Base-by-base conservation (phyloP, 2,113 vertebrate species). In the Paradoxurus hermaphroditus region DNA sequence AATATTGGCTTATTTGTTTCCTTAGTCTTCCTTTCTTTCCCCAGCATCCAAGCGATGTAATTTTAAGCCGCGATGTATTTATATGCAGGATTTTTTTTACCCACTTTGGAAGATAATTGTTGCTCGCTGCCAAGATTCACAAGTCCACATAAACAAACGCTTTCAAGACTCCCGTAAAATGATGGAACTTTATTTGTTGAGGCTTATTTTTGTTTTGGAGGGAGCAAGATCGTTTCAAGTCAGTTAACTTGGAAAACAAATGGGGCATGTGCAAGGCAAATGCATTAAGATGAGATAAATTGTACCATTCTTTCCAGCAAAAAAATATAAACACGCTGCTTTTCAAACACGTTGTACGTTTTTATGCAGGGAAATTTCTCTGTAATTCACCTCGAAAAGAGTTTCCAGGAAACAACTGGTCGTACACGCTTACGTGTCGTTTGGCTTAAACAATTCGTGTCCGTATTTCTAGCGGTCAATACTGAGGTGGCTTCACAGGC, bases 1-100 rank as follows among this genome's bases (percentile, higher is more conserved):
- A 98, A 98, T 98, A 98, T 98, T 96, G 98, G 93, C 94, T 98
- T 98, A 98, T 99, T 98, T 98, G 98, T 98, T 98, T 98, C 95
- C 97, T 97, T 36, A 7, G 88, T 75, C 96, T 93, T 97, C 98
- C 93, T 94, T 92, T 79, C 92, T 98, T 97, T 98, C 94, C 98
- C 98, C 95, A 93, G 95, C 98, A 98, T 98, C 98, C 97, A 95
- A 97, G 95, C 98, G 97, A 96, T 98, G 91, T 97, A 96, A 88
- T 97, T 98, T 98, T 92, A 97, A 96, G 94, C 90, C 97, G 90
- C 95, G 98, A 89, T 97, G 31, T 97, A 95, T 99, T 98, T 98
- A 77, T 98, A 36, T 96, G 85, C 27, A 12, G 81, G 78, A 59
- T 78, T 94, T 96, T 85, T 91, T 96, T 86, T 49, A 65, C 59